A percentile compares a stretch with the other conserved stretches of the same genome.
These are phyloP conservation scores for Adineta ricciae DNA, from an alignment of 2,888 invertebrate species.

Conservation along the genomic window DNA sequence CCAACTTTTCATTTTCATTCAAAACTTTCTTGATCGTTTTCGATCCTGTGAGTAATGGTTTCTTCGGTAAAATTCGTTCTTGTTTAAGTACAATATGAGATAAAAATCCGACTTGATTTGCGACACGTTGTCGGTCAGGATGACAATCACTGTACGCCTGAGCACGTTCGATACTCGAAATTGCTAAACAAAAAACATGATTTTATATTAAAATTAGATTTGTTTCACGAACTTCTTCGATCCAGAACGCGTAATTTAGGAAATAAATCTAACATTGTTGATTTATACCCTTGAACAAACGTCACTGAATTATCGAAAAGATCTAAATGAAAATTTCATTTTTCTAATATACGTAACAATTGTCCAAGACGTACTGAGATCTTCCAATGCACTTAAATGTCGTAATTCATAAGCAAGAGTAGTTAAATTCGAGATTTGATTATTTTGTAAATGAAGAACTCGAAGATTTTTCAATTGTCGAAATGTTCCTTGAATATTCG, in stretches of 20 bases:
- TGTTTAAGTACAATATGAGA: neutral
- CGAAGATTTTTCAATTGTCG: neutral
- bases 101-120: neutral
- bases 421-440: neutral
- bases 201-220: neutral
- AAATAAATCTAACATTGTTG: neutral
- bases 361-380: neutral
- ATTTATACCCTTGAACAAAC: neutral
- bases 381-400: neutral
- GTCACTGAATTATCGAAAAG: neutral
- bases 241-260: neutral
- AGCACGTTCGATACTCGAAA: neutral
- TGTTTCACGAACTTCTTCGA: neutral
- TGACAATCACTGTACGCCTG: neutral
- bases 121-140: neutral
- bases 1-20: neutral
- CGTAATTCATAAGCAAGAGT: neutral
- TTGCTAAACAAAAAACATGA: neutral
- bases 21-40: neutral
- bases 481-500: neutral
- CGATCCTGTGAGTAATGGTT: neutral
- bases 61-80: neutral
- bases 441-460: neutral
- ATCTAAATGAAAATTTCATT: neutral
- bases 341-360: too few species aligned